phyloP scores from a whole-genome alignment of 2,888 invertebrate species.

The Melinopterus prodromus region DNA sequence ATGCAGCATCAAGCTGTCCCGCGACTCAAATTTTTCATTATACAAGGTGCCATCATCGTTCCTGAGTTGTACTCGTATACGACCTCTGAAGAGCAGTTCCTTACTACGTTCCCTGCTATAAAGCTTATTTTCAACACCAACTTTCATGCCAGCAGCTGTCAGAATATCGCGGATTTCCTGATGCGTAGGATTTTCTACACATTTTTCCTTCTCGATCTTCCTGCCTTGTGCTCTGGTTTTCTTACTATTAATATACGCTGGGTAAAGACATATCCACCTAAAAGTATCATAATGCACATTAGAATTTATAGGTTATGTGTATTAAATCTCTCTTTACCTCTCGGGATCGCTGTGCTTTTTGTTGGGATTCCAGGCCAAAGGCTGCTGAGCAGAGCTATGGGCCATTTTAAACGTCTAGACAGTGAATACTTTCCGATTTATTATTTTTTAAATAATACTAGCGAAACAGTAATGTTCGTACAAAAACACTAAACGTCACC shows the following conservation, averaged over 20 bases:
- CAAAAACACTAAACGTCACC: slow-evolving; percentile 5
- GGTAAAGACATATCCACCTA: slow-evolving; percentile 97
- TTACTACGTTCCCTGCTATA: slow-evolving; percentile 92
- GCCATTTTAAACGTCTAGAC: slow-evolving; percentile 32
- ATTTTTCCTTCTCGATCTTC: slow-evolving; percentile 80
- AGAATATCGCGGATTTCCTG: slow-evolving; percentile 95
- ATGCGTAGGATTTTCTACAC: slow-evolving; percentile 94
- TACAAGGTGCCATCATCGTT: slow-evolving; percentile 86
- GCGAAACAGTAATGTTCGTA: background rate
- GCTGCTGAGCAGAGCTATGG: slow-evolving; percentile 59
- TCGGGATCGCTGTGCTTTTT: slow-evolving; percentile 84
- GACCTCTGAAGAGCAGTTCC: slow-evolving; percentile 84
- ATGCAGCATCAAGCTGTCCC: slow-evolving; percentile 80
- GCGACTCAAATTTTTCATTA: slow-evolving; percentile 74
- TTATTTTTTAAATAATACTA: background rate
- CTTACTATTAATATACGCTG: slow-evolving; percentile 94
- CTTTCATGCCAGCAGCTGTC: slow-evolving; percentile 80
- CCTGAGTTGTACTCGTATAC: slow-evolving; percentile 91
- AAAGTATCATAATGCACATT: slow-evolving; percentile 39
- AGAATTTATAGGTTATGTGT: slow-evolving; percentile 14
- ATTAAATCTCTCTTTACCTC: slow-evolving; percentile 63
- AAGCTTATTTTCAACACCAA: slow-evolving; percentile 92
- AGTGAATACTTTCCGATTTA: background rate
- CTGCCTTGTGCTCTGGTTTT: slow-evolving; percentile 91
- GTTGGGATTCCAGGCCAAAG: slow-evolving; percentile 73